Evolutionary conservation across 2,113 vertebrate genomes (phyloP).

Genomic region (Miniopterus natalensis): DNA sequence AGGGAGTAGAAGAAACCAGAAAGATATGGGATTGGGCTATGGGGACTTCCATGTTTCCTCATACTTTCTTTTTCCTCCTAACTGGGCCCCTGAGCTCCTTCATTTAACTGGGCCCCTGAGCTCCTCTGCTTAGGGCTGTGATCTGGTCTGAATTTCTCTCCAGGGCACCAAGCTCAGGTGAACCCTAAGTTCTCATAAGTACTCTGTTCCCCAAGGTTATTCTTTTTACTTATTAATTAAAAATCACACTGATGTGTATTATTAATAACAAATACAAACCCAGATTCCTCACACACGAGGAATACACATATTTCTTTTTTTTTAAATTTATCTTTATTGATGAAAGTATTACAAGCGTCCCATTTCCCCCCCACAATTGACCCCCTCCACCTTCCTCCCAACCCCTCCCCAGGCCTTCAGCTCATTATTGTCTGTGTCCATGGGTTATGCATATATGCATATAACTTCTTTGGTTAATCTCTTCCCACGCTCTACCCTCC

Average conservation of each 20-base stretch:
- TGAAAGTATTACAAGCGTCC: no score
- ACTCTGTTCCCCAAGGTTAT: not conserved
- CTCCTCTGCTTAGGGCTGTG: not conserved
- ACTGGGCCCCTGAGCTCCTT: not conserved
- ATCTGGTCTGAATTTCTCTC: not conserved
- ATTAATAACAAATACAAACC: not conserved
- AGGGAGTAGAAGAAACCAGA: not conserved
- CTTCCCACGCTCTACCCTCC: no score
- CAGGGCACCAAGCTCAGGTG: no score
- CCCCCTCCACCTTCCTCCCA: no score
- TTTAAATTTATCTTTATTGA: no score
- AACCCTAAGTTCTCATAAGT: not conserved
- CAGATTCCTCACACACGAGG: not conserved
- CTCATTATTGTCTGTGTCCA: no score
- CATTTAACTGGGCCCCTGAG: not conserved
- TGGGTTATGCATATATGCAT: no score
- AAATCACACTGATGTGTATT: not conserved
- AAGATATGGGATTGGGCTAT: not conserved
- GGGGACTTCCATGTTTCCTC: not conserved
- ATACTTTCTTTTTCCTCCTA: not conserved
- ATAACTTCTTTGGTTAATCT: no score
- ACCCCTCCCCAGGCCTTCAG: no score
- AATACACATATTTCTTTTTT: not conserved
- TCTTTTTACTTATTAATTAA: not conserved
- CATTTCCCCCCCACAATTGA: no score